Conservation (phyloP, 92 coral and sea anemone genomes). For the Isaurus tuberculatus region DNA sequence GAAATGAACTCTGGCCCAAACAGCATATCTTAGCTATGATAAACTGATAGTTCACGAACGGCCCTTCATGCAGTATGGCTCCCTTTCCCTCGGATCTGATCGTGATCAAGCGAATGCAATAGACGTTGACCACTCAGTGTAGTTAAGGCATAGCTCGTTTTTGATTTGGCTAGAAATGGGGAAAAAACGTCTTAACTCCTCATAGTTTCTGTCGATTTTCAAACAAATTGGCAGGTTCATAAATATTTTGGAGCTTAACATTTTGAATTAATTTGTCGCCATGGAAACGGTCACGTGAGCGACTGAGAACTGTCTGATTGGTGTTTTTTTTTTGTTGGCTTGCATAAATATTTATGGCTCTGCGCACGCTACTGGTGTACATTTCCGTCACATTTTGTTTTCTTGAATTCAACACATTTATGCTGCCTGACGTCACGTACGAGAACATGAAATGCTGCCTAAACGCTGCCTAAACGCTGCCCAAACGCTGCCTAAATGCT, state of each 20-base stretch:
- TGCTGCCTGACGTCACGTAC: too few species aligned
- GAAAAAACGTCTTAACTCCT: background rate
- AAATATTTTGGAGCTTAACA: background rate
- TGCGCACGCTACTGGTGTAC: too few species aligned
- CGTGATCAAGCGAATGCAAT: too few species aligned
- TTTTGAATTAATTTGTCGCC: background rate
- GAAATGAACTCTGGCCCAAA: conserved; percentile 3
- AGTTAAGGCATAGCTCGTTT: conserved; percentile 36
- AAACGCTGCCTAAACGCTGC: too few species aligned
- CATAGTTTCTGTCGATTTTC: conserved; percentile 17
- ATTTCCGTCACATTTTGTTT: too few species aligned
- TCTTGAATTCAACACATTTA: too few species aligned
- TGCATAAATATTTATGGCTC: conserved; percentile 28
- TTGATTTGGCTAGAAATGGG: background rate
- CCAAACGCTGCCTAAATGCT: too few species aligned
- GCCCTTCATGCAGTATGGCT: background rate
- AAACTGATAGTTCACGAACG: background rate
- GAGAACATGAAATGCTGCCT: too few species aligned
- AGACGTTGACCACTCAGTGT: background rate
- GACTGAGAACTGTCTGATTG: background rate
- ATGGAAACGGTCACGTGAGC: conserved; percentile 30
- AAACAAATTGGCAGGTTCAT: background rate
- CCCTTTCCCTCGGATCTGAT: too few species aligned
- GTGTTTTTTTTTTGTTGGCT: background rate
- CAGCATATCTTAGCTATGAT: background rate